These are phyloP conservation scores for Leptinotarsa peninsularis DNA, from an alignment of 2,888 invertebrate species.

Conservation along the genomic window DNA sequence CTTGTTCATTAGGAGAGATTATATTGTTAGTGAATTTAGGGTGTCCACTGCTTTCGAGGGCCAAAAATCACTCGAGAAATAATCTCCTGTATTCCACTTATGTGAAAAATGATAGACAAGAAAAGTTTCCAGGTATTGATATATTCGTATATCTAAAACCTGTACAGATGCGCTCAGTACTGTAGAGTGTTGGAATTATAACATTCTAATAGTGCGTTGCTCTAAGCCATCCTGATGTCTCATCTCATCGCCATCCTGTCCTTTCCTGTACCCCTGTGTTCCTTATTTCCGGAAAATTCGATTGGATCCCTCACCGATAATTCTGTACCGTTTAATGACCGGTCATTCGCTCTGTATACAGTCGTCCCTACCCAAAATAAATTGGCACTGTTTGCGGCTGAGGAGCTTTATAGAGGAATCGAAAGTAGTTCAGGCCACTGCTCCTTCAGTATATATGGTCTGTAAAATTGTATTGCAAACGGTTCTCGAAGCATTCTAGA, in stretches of 20 bases:
- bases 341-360: slow-evolving; percentile 42
- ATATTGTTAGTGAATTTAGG: too few relatives aligned
- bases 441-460: slow-evolving; percentile 12
- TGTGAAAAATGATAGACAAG: too few relatives aligned
- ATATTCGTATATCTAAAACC: too few relatives aligned
- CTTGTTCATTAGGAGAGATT: too few relatives aligned
- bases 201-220: too few relatives aligned
- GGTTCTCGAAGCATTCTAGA: slow-evolving; percentile 13
- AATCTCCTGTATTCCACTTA: too few relatives aligned
- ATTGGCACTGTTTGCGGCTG: slow-evolving; percentile 52
- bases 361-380: slow-evolving; percentile 49
- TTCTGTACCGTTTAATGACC: slow-evolving; percentile 43
- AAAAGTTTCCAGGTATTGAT: too few relatives aligned
- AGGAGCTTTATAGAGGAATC: slow-evolving; percentile 50
- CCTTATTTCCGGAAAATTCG: slow-evolving; percentile 37
- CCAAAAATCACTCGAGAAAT: too few relatives aligned
- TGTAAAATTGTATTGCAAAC: slow-evolving; percentile 16
- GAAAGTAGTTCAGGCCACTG: slow-evolving; percentile 37
- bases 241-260: slow-evolving; percentile 7
- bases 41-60: too few relatives aligned
- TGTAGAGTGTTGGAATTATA: too few relatives aligned
- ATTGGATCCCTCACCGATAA: slow-evolving; percentile 40
- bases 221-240: neutral
- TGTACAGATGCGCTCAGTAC: too few relatives aligned
- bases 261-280: slow-evolving; percentile 29